Evolutionary conservation across 2,888 invertebrate species (phyloP), one percentile per base, ranked within the genome.

Genomic region (Himalopsyche kuldschensis): DNA sequence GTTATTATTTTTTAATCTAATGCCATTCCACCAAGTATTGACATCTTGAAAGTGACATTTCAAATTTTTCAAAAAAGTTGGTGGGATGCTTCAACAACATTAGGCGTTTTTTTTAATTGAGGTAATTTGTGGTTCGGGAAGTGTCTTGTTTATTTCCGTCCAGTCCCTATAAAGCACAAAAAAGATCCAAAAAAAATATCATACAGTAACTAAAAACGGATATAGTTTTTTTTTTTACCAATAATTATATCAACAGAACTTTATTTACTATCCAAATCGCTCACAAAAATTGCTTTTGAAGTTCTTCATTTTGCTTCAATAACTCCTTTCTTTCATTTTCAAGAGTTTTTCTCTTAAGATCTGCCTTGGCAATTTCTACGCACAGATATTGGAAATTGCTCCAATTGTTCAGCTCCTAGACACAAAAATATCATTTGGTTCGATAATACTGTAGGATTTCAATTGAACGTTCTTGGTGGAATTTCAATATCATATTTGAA

Each of bases 1-100:
- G n/a, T n/a, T n/a, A n/a, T n/a, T n/a, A n/a, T n/a, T n/a, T n/a
- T n/a, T n/a, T n/a, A n/a, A n/a, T n/a, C n/a, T n/a, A n/a, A n/a
- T n/a, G n/a, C n/a, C n/a, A n/a, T n/a, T n/a, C n/a, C n/a, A n/a
- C n/a, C n/a, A n/a, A n/a, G n/a, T n/a, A n/a, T n/a, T n/a, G n/a
- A n/a, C n/a, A n/a, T n/a, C n/a, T n/a, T n/a, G n/a, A n/a, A n/a
- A n/a, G n/a, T n/a, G n/a, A n/a, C n/a, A n/a, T n/a, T n/a, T n/a
- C n/a, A n/a, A n/a, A n/a, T n/a, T n/a, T n/a, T n/a, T n/a, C n/a
- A n/a, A n/a, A n/a, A n/a, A n/a, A 82, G 47, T 20, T 79, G 78
- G 17, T 31, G 63, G 4, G 84, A 80, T 11, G 84, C 84, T 69
- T 84, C 84, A 2, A 84, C 78, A 63, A 84, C 84, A 75, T 47